Evolutionary conservation across 2,113 vertebrate species (phyloP).

Genomic region (Heterotilapia buettikoferi): DNA sequence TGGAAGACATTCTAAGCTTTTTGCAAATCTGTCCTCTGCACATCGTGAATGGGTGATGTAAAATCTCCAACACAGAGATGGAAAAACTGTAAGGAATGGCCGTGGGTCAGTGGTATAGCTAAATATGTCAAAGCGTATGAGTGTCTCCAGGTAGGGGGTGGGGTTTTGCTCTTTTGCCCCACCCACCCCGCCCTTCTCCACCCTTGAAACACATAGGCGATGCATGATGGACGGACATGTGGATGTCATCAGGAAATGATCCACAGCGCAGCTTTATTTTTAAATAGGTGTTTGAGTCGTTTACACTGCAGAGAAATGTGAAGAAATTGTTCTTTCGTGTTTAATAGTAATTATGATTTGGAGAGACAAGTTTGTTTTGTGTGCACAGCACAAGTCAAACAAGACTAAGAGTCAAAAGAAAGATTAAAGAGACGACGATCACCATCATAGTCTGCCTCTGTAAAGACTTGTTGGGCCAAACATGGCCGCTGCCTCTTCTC

Average conservation of each 20-base stretch:
- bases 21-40: too few relatives aligned
- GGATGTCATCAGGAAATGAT: neutral
- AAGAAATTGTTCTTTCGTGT: neutral
- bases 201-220: neutral
- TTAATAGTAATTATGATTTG: neutral
- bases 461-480: neutral
- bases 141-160: neutral
- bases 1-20: neutral
- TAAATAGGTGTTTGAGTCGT: neutral
- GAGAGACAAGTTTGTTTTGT: neutral
- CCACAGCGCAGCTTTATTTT: rapidly evolving
- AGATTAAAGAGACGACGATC: neutral
- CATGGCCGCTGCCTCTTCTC: neutral
- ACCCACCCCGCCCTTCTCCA: neutral
- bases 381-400: neutral
- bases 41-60: neutral
- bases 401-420: neutral
- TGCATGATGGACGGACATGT: neutral
- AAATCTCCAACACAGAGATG: neutral
- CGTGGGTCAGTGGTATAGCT: rapidly evolving
- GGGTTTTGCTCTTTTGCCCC: neutral
- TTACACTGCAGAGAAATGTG: neutral
- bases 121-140: neutral
- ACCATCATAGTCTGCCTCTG: neutral
- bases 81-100: neutral